A percentile compares a stretch with the other conserved stretches of the same genome.
Conservation (phyloP, 1,140 invertebrate genomes). For the Cotesia vestalis region DNA sequence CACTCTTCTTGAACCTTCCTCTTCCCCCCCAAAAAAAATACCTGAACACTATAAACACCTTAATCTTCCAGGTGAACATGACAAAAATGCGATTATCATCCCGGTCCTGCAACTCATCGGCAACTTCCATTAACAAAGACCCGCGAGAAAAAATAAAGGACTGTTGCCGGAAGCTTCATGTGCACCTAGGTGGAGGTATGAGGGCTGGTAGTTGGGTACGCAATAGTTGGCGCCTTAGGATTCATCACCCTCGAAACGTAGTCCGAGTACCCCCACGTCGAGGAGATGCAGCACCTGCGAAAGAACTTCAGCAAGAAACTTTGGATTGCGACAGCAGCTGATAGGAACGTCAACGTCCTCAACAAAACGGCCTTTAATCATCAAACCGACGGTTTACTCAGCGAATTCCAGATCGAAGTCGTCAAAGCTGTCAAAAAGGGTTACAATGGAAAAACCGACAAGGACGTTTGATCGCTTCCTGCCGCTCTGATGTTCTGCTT, state of each 20-base stretch:
- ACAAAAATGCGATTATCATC: conserved; percentile 64
- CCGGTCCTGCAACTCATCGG: conserved; percentile 74
- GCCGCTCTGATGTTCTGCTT: conserved; percentile 68
- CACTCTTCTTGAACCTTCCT: too few species aligned
- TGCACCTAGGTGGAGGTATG: conserved; percentile 95
- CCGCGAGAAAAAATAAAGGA: conserved; percentile 79
- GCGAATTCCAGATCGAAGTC: too few species aligned
- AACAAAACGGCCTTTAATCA: conserved; percentile 77
- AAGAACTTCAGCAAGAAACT: conserved; percentile 70
- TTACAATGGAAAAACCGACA: too few species aligned
- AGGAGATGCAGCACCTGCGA: conserved; percentile 64
- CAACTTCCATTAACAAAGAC: conserved; percentile 72
- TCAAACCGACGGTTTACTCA: conserved; percentile 74
- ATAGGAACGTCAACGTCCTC: conserved; percentile 74
- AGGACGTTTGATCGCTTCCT: conserved; percentile 77
- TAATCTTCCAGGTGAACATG: conserved; percentile 39
- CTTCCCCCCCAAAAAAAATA: too few species aligned
- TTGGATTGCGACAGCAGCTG: conserved; percentile 76
- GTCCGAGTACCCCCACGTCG: conserved; percentile 68
- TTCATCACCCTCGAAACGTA: conserved; percentile 88
- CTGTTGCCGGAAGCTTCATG: conserved; percentile 88
- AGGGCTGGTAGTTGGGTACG: conserved; percentile 92
- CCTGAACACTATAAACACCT: too few species aligned
- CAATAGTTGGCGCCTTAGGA: conserved; percentile 91
- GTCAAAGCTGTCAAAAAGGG: too few species aligned